Evolutionary conservation across 1,140 invertebrate genomes (phyloP).

Genomic region (Lycorma delicatula): DNA sequence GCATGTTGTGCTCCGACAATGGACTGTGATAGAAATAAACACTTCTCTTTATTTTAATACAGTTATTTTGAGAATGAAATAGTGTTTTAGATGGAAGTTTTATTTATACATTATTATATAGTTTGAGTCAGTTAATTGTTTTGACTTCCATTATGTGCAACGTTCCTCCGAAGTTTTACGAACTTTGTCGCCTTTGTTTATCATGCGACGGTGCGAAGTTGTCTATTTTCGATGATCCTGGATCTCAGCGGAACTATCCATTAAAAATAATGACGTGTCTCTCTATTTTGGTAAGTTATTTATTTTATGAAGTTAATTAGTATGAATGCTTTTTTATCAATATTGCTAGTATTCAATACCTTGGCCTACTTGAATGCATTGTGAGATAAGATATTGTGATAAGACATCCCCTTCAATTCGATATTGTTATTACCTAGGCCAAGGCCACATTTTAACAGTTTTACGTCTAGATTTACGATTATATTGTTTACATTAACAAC

Average conservation of each 20-base stretch:
- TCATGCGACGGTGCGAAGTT: conserved; percentile 52
- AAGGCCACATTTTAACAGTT: conserved; percentile 12
- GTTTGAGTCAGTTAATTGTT: conserved; percentile 11
- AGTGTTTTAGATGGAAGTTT: conserved; percentile 16
- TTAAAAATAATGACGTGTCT: conserved; percentile 44
- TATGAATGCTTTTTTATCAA: not conserved
- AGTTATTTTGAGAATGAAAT: conserved; percentile 10
- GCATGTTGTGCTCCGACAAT: conserved; percentile 13
- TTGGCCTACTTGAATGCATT: conserved; percentile 15
- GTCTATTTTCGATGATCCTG: conserved; percentile 58
- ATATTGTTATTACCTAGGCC: conserved; percentile 11
- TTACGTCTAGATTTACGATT: too few species aligned
- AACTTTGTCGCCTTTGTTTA: conserved; percentile 59
- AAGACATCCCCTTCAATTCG: conserved; percentile 12
- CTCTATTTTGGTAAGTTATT: conserved; percentile 15
- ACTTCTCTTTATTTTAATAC: conserved; percentile 13
- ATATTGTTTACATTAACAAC: too few species aligned
- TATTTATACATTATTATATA: conserved; percentile 11
- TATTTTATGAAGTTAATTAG: not conserved
- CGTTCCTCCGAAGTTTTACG: conserved; percentile 59
- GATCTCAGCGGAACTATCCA: conserved; percentile 49
- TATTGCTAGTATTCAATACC: conserved; percentile 17
- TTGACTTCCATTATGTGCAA: conserved; percentile 43
- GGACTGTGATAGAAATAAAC: conserved; percentile 21
- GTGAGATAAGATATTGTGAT: conserved; percentile 18